Evolutionary conservation across 2,888 invertebrate genomes (phyloP).

Genomic region (Dorcus parallelipipedus): DNA sequence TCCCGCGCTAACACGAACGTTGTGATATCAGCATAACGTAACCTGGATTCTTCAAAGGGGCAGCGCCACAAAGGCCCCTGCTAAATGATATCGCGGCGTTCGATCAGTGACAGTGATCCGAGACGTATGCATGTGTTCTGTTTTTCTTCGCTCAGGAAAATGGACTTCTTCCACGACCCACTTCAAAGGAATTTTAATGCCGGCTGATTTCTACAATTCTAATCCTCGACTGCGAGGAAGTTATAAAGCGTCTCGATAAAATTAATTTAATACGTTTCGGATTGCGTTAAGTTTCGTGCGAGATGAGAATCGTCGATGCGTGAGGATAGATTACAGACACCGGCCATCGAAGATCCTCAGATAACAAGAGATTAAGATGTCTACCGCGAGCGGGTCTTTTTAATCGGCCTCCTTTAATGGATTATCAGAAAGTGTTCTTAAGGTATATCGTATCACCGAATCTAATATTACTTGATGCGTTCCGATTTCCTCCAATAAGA

Average conservation of each 20-base stretch:
- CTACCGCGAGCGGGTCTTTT: slow-evolving; percentile 17
- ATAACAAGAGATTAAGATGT: slow-evolving; percentile 24
- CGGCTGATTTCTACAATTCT: neutral
- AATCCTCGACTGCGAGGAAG: neutral
- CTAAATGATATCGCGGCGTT: slow-evolving; percentile 29
- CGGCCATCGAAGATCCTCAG: slow-evolving; percentile 18
- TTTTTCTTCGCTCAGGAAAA: slow-evolving; percentile 26
- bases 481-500: too few species aligned
- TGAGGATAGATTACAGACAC: slow-evolving; percentile 11
- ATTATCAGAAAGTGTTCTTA: neutral
- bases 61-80: slow-evolving; percentile 32
- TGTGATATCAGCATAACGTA: slow-evolving; percentile 29
- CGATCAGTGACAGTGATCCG: slow-evolving; percentile 26
- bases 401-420: slow-evolving; percentile 8
- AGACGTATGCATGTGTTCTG: slow-evolving; percentile 18
- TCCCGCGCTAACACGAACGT: slow-evolving; percentile 30
- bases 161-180: neutral
- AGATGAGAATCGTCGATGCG: slow-evolving; percentile 10
- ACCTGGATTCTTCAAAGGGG: slow-evolving; percentile 29
- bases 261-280: too few species aligned
- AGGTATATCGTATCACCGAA: too few species aligned
- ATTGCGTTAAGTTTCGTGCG: neutral
- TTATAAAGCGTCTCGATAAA: neutral
- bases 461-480: too few species aligned
- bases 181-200: slow-evolving; percentile 36